A percentile compares a stretch with the other conserved stretches of the same genome.
phyloP scores from a whole-genome alignment of 2,888 invertebrate genomes.

The Muschampia plurimacula region DNA sequence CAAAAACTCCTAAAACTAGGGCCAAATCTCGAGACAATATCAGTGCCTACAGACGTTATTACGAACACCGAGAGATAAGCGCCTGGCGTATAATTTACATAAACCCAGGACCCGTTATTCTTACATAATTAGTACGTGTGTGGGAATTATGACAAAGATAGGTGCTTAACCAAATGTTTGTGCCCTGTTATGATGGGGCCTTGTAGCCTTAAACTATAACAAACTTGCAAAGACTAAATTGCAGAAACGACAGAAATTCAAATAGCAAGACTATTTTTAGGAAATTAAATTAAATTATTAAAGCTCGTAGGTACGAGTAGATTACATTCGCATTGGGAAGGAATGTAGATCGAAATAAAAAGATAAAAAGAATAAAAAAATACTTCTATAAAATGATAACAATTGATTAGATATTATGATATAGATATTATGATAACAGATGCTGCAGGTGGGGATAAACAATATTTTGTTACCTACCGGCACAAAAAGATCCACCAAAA shows the following conservation, averaged over 20 bases:
- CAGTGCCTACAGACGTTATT: conserved; percentile 65
- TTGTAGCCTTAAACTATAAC: neutral
- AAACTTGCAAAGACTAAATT: conserved; percentile 1
- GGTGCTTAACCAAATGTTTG: conserved; percentile 27
- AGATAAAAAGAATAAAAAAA: too few relatives aligned
- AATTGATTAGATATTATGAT: too few relatives aligned
- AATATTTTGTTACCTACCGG: too few relatives aligned
- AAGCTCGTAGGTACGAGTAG: too few relatives aligned
- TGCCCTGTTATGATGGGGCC: neutral
- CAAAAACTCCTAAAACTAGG: conserved; percentile 44
- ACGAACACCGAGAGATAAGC: conserved; percentile 47
- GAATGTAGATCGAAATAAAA: too few relatives aligned
- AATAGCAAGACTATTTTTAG: neutral
- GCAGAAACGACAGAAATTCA: neutral
- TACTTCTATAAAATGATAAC: too few relatives aligned
- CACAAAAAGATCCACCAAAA: too few relatives aligned
- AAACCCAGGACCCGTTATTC: conserved; percentile 25
- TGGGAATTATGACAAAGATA: conserved; percentile 34
- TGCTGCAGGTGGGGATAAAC: too few relatives aligned
- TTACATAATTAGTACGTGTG: conserved; percentile 36
- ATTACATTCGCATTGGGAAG: too few relatives aligned
- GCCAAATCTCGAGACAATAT: conserved; percentile 65
- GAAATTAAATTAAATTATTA: too few relatives aligned
- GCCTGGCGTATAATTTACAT: conserved; percentile 35
- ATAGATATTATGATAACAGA: too few relatives aligned